Conservation (phyloP, 2,888 invertebrate species). For the Ramazzottius varieornatus region DNA sequence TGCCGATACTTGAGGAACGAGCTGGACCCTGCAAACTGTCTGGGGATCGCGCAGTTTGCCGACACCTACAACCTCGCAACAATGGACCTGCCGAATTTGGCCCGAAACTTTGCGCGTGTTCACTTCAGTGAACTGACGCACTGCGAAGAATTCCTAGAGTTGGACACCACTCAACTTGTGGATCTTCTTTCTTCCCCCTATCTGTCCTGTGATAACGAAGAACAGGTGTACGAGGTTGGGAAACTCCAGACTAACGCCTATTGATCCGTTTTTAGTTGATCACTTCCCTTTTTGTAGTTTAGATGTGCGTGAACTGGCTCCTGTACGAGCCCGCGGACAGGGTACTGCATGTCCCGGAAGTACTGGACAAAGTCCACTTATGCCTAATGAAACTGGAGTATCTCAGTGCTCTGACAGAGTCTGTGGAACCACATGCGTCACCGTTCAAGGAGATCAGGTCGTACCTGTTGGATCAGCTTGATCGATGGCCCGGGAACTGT, state of each 20-base stretch:
- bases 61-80: neutral
- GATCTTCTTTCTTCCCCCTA: neutral
- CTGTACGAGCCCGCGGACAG: neutral
- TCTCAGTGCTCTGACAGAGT: no score
- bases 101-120: neutral
- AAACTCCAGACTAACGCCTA: no score
- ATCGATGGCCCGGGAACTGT: no score
- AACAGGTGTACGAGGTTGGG: neutral
- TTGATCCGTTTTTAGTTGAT: no score
- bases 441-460: no score
- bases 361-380: no score
- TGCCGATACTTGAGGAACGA: conserved; percentile 48
- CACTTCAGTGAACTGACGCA: neutral
- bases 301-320: neutral
- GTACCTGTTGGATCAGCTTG: no score
- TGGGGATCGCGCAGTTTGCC: neutral
- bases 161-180: neutral
- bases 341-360: neutral
- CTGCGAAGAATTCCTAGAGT: neutral
- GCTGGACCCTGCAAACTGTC: conserved; percentile 18
- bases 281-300: no score
- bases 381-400: no score
- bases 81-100: neutral
- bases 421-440: no score
- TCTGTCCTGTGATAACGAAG: neutral